Base-by-base conservation (phyloP, 2,797 vertebrate species). In the Aselliscus stoliczkanus region DNA sequence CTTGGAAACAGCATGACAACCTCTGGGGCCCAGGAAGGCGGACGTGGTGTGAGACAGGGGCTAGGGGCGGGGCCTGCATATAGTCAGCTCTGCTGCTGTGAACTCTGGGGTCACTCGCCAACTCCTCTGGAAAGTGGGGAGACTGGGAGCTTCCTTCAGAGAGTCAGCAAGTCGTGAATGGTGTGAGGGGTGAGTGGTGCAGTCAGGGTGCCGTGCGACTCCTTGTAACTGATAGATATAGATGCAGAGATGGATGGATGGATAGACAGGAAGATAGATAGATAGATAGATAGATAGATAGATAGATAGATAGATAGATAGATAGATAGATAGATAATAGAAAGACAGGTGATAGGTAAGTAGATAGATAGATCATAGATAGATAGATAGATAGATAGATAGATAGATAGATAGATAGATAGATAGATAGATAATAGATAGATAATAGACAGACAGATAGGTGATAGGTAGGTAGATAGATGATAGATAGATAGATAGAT, bases 201-300 rank as follows among this genome's bases (percentile, higher is more conserved):
- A 27, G 64, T 60, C 27, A 17, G 2, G 3, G 8, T 1, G 31
- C 3, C 1, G 0, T 5, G 20, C 2, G 7, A 70, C 5, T 62
- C 27, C 1, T 37, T 39, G 47, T n/a, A 4, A n/a, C 12, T n/a
- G 85, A 79, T 3, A 54, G 39, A 17, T 8, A 12, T 39, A 27
- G 14, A 15, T 60, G 27, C 39, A 60, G 64, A 1, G 42, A 23
- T 52, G 34, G 31, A 29, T 58, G 3, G 60, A 56, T 39, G 17
- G n/a, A 79, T 27, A 34, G 39, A 27, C 27, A 20, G 21, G n/a
- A n/a, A 72, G 4, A 42, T 76, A 29, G 27, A 73, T 44, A 39
- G 52, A 56, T 25, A 37, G 75, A 77, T 17, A 37, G 50, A 77
- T 52, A 42, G 42, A 47, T 75, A 31, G 39, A 15, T 23, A 10